Base-by-base conservation (phyloP, 2,797 vertebrate species). In the Siniperca scherzeri region DNA sequence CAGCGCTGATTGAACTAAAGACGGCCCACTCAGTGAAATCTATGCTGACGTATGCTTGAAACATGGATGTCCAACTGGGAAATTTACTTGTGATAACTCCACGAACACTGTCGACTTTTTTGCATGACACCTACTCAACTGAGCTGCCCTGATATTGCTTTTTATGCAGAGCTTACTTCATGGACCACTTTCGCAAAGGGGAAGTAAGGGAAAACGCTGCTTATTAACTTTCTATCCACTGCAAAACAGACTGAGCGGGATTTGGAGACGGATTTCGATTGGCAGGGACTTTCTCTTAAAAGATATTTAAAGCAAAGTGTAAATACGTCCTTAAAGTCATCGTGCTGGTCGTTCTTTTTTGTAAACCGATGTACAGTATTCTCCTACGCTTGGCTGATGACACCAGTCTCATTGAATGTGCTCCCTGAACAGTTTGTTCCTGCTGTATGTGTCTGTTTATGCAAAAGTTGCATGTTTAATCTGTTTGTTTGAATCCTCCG, bases 401-500 rank as follows among this genome's bases (percentile, higher is more conserved):
- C 85, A 77, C 59, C 80, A 27, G 87, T 94, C 91, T 88, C 83
- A 80, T 77, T 92, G 88, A 92, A 94, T 89, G 91, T 94, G 82
- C 87, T 91, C 88, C 92, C 88, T 60, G 78, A 82, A 84, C 82
- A 73, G 72, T 87, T 85, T 77, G 88, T 91, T 87, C 87, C 87
- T 76, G 86, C 86, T 88, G 77, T 90, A 52, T 60, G 84, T 88
- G 88, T 88, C 89, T 81, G 83, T 94, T 94, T 85, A 89, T 90
- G 92, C 91, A 88, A 75, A 55, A 80, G 80, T 80, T 94, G 96
- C 95, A 95, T 95, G 95, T 95, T 93, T 70, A 22, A 77, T 74
- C 65, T 89, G 85, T 91, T 72, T 22, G 85, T 93, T 77, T 53
- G 72, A 81, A 71, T 76, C 84, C 87, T 86, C 40, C 25, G 44